These are phyloP conservation scores for Tenodera sinensis DNA, from an alignment of 2,888 invertebrate species.

Conservation along the genomic window DNA sequence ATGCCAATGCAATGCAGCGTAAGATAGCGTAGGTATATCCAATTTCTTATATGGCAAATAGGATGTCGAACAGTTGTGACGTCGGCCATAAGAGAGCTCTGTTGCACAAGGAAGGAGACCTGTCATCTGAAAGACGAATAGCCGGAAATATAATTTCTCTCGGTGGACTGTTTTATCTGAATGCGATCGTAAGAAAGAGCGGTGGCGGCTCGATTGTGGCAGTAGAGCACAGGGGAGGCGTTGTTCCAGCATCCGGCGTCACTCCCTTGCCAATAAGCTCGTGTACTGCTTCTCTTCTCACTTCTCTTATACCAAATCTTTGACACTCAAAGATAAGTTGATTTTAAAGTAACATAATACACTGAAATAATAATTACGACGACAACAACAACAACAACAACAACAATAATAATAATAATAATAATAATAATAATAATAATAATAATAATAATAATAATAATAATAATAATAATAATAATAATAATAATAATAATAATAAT, in stretches of 20 bases:
- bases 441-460: no score
- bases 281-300: neutral
- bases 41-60: neutral
- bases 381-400: no score
- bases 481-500: no score
- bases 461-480: no score
- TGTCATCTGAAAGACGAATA: constrained; percentile 8
- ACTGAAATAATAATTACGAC: no score
- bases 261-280: neutral
- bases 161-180: constrained; percentile 18
- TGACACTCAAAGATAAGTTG: no score
- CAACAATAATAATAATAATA: no score
- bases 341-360: no score
- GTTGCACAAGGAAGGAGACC: neutral
- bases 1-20: no score
- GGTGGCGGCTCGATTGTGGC: constrained; percentile 14
- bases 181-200: constrained; percentile 1
- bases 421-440: no score
- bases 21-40: no score
- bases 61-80: neutral
- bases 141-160: constrained; percentile 29
- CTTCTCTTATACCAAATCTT: no score
- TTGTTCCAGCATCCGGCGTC: neutral
- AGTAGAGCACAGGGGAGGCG: neutral
- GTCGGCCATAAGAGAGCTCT: neutral